Evolutionary conservation across 2,888 invertebrate genomes (phyloP).

Genomic region (Rhingia campestris): DNA sequence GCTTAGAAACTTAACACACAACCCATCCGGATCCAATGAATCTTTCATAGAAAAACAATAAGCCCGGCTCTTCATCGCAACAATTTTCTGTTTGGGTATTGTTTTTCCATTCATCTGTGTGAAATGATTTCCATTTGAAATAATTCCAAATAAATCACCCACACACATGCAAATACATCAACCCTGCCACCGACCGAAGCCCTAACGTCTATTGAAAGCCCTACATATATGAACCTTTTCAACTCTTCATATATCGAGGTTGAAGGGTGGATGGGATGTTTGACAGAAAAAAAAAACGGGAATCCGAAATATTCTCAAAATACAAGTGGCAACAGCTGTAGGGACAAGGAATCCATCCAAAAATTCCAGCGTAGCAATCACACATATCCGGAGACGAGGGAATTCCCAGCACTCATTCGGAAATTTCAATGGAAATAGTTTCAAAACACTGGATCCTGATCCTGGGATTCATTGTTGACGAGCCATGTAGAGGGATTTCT

Average conservation of each 20-base stretch:
- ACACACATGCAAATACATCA: not conserved
- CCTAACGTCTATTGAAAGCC: not conserved
- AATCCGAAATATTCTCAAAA: constrained; percentile 42
- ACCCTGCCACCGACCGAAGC: not conserved
- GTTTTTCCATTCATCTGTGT: constrained; percentile 31
- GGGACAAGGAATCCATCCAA: constrained; percentile 66
- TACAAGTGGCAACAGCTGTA: constrained; percentile 65
- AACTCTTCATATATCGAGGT: not conserved
- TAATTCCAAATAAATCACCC: constrained; percentile 39
- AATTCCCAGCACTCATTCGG: constrained; percentile 55
- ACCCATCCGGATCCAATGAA: not conserved
- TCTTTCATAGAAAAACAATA: constrained; percentile 47
- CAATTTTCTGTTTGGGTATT: constrained; percentile 27
- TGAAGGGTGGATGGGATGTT: too few species aligned
- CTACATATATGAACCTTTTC: constrained; percentile 44
- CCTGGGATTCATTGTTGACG: constrained; percentile 36
- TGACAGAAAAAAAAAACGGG: constrained; percentile 10
- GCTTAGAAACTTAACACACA: constrained; percentile 11
- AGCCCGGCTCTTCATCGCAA: not conserved
- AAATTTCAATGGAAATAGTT: constrained; percentile 70
- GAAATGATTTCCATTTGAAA: constrained; percentile 56
- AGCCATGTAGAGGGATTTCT: constrained; percentile 6
- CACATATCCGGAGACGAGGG: constrained; percentile 34
- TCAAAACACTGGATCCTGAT: constrained; percentile 41
- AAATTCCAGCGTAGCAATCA: constrained; percentile 53